These are phyloP conservation scores for Ochropleura leucogaster DNA, from an alignment of 2,888 invertebrate genomes.

Conservation along the genomic window DNA sequence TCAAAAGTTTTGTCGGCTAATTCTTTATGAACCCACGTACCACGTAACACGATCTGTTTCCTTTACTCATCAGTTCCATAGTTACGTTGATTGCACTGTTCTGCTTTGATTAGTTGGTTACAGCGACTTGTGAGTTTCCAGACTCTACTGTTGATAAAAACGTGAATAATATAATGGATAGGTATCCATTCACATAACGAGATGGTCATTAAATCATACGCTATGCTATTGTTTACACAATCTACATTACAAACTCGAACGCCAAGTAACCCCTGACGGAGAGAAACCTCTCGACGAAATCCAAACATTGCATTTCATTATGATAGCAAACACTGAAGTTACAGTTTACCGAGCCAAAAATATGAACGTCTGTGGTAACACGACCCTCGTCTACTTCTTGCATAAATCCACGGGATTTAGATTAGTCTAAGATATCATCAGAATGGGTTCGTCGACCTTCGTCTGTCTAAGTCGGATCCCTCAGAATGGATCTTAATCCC, in stretches of 20 bases:
- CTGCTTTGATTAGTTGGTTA: background rate
- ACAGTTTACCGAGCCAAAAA: conserved; percentile 38
- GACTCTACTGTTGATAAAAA: background rate
- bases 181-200: conserved; percentile 20
- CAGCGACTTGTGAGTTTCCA: background rate
- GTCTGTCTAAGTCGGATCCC: conserved; percentile 31
- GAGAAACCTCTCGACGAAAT: conserved; percentile 8
- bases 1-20: background rate
- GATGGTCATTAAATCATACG: conserved; percentile 28
- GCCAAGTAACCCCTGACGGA: conserved; percentile 14
- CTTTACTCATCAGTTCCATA: background rate
- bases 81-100: background rate
- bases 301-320: conserved; percentile 59
- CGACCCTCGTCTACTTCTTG: conserved; percentile 18
- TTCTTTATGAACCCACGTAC: background rate
- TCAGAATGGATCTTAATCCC: conserved; percentile 39
- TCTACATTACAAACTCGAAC: conserved; percentile 11
- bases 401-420: conserved; percentile 18
- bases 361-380: conserved; percentile 16
- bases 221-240: conserved; percentile 33
- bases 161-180: background rate
- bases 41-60: background rate
- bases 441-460: conserved; percentile 41
- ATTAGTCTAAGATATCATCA: conserved; percentile 38
- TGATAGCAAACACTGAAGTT: conserved; percentile 47